Evolutionary conservation across 2,797 vertebrate species (phyloP).

Genomic region (Oophaga sylvatica): DNA sequence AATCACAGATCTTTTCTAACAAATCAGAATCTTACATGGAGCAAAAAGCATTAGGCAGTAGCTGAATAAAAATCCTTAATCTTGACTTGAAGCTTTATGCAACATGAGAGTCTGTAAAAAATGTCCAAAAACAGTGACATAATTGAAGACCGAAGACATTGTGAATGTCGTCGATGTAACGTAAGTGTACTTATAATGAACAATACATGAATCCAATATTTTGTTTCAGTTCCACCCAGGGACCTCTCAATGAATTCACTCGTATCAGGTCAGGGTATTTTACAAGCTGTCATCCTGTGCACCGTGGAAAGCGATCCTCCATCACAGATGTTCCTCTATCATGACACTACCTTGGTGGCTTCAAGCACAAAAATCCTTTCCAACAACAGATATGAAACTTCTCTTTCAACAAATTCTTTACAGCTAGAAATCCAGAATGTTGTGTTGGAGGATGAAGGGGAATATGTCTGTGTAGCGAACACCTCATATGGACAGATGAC

Average conservation of each 20-base stretch:
- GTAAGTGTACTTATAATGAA: not conserved
- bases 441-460: constrained; percentile 71
- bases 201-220: not conserved
- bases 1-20: too few relatives aligned
- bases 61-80: too few relatives aligned
- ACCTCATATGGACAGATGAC: constrained; percentile 67
- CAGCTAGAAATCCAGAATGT: constrained; percentile 66
- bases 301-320: constrained; percentile 46
- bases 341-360: constrained; percentile 20
- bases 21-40: too few relatives aligned
- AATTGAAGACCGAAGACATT: not conserved
- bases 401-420: constrained; percentile 64
- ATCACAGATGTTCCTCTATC: constrained; percentile 39
- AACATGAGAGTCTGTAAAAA: too few relatives aligned
- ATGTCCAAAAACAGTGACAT: too few relatives aligned
- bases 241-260: constrained; percentile 38
- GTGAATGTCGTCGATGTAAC: not conserved
- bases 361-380: not conserved
- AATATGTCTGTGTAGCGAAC: constrained; percentile 69
- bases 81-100: too few relatives aligned
- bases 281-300: constrained; percentile 1
- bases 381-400: constrained; percentile 23
- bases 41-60: too few relatives aligned
- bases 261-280: constrained; percentile 1
- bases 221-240: constrained; percentile 38